Percentiles rank a stretch among this genome's conserved stretches.
These are phyloP conservation scores for Drosophila sordidula DNA, from an alignment of 2,888 invertebrate species.

Conservation along the genomic window DNA sequence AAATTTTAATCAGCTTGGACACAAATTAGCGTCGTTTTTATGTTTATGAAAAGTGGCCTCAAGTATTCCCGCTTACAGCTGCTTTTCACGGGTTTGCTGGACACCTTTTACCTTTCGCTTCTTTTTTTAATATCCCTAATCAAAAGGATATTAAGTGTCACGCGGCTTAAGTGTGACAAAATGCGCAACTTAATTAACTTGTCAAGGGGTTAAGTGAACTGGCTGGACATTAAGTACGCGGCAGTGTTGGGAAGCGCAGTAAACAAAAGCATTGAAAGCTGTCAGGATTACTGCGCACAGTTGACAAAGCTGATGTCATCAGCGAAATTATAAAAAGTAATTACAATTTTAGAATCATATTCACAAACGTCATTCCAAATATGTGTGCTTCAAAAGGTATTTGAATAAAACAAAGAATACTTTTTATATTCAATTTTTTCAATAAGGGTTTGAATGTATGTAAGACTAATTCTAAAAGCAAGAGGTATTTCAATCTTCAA, in stretches of 20 bases:
- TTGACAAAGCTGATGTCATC: neutral
- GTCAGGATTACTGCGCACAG: neutral
- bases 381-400: too few species aligned
- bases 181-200: constrained; percentile 76
- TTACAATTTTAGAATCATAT: too few species aligned
- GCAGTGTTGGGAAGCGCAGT: constrained; percentile 15
- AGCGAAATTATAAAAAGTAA: neutral
- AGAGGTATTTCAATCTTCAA: too few species aligned
- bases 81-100: constrained; percentile 17
- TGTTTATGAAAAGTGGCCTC: constrained; percentile 51
- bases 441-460: too few species aligned
- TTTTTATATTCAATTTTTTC: too few species aligned
- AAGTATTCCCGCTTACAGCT: constrained; percentile 33
- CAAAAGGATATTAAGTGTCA: constrained; percentile 52
- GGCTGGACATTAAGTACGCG: constrained; percentile 29
- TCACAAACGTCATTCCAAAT: too few species aligned
- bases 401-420: too few species aligned
- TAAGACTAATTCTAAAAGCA: too few species aligned
- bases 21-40: constrained; percentile 69
- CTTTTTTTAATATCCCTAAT: constrained; percentile 40
- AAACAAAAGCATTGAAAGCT: constrained; percentile 13
- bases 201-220: constrained; percentile 66
- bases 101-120: constrained; percentile 12
- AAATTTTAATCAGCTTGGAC: constrained; percentile 77
- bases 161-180: constrained; percentile 71